These are phyloP conservation scores for Noctua comes DNA, from an alignment of 2,888 invertebrate genomes.

Conservation along the genomic window DNA sequence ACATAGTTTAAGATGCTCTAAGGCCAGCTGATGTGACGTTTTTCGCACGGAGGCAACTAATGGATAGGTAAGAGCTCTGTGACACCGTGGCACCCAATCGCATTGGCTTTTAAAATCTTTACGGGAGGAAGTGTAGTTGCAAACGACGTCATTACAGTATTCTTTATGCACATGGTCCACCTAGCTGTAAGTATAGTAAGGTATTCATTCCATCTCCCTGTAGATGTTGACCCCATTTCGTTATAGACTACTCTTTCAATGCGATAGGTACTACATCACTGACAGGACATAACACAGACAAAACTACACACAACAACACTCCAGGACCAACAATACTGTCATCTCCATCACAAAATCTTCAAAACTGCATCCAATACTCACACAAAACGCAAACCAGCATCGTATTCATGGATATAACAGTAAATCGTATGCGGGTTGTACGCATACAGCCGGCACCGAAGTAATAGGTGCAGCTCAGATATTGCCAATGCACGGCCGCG, in stretches of 20 bases:
- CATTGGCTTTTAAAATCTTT: background rate
- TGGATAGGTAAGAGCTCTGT: background rate
- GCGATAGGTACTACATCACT: background rate
- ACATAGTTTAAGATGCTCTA: background rate
- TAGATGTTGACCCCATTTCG: background rate
- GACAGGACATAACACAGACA: background rate
- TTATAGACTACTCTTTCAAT: background rate
- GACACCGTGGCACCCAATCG: background rate
- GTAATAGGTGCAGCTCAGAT: conserved; percentile 86
- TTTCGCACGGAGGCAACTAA: background rate
- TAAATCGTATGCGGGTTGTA: conserved; percentile 73
- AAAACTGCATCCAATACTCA: conserved; percentile 39
- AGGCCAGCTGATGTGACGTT: background rate
- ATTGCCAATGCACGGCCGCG: conserved; percentile 87
- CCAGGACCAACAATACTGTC: background rate
- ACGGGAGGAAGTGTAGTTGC: background rate
- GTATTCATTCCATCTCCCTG: background rate
- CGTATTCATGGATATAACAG: conserved; percentile 64
- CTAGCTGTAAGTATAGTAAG: background rate
- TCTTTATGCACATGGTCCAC: background rate
- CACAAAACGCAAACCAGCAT: conserved; percentile 58
- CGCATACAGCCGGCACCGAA: conserved; percentile 71
- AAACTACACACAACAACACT: background rate
- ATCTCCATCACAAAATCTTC: conserved; percentile 45
- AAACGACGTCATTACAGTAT: background rate